Percentiles rank a stretch among this genome's conserved stretches.
phyloP scores from a whole-genome alignment of 2,888 invertebrate species.

The Trachelus troglodyta region DNA sequence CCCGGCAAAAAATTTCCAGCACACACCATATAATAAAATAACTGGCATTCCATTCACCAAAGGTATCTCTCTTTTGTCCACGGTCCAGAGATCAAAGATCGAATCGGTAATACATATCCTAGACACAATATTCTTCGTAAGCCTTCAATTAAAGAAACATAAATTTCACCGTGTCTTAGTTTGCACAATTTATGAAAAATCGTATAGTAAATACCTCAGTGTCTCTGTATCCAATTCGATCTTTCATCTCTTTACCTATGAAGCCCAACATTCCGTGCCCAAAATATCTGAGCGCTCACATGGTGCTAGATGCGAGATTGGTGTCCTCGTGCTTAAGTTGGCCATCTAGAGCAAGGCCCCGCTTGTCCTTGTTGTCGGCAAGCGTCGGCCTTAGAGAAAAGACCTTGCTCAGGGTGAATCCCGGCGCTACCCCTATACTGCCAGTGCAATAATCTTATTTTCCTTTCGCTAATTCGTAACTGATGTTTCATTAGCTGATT shows the following conservation, averaged over 20 bases:
- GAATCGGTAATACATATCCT: not conserved
- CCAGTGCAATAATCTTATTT: conserved; percentile 64
- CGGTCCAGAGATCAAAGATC: not conserved
- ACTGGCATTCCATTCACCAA: conserved; percentile 51
- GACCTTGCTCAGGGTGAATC: conserved; percentile 88
- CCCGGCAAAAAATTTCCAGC: conserved; percentile 38
- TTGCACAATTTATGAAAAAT: not conserved
- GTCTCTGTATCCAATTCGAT: conserved; percentile 2
- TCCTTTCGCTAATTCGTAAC: conserved; percentile 48
- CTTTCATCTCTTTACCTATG: conserved; percentile 5
- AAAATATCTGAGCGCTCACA: conserved; percentile 72
- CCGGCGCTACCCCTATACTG: conserved; percentile 85
- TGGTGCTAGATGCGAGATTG: conserved; percentile 87
- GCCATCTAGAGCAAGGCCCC: conserved; percentile 86
- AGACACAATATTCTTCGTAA: not conserved
- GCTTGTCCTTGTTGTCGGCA: conserved; percentile 86
- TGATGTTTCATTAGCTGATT: conserved; percentile 15
- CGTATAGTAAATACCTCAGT: not conserved
- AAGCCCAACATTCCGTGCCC: conserved; percentile 34
- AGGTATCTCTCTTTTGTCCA: conserved; percentile 24
- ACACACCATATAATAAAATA: conserved; percentile 38
- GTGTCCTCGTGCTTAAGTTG: conserved; percentile 91
- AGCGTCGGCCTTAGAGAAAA: conserved; percentile 82
- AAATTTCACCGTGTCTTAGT: not conserved
- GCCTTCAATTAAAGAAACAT: not conserved